These are phyloP conservation scores for Drosophila macrospina DNA, from an alignment of 2,888 invertebrate species.

Conservation along the genomic window DNA sequence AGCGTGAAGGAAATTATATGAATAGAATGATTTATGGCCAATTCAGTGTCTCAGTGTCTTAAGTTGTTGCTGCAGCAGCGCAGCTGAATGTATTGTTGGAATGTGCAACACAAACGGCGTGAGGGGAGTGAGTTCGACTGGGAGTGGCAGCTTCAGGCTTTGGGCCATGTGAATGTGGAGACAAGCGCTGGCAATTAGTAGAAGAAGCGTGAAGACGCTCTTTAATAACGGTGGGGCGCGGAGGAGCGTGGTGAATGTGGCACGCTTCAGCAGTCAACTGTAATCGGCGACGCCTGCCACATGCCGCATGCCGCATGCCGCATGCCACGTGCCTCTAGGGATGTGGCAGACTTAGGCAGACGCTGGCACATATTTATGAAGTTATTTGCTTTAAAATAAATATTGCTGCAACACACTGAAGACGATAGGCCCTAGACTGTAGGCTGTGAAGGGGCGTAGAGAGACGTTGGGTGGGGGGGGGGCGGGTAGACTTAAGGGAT, in stretches of 20 bases:
- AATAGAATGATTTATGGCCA: conserved; percentile 63
- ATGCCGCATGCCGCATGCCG: conserved; percentile 18
- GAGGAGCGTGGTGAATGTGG: not conserved
- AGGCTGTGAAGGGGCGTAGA: not conserved
- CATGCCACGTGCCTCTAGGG: conserved; percentile 37
- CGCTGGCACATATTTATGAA: conserved; percentile 72
- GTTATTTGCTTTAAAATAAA: conserved; percentile 80
- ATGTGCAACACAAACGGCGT: conserved; percentile 1
- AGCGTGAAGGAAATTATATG: conserved; percentile 60
- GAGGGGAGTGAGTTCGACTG: not conserved
- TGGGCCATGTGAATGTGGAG: conserved; percentile 46
- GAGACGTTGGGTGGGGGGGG: not conserved
- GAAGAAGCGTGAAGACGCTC: conserved; percentile 70
- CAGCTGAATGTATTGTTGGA: not conserved
- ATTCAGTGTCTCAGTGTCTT: conserved; percentile 12
- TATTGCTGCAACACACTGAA: conserved; percentile 39
- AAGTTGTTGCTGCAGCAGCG: conserved; percentile 12
- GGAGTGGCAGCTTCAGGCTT: conserved; percentile 2
- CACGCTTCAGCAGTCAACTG: conserved; percentile 41
- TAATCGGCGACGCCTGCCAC: conserved; percentile 43
- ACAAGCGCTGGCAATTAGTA: conserved; percentile 71
- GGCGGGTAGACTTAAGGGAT: conserved; percentile 64
- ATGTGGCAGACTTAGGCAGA: conserved; percentile 24
- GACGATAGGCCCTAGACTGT: too few relatives aligned
- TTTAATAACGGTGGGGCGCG: conserved; percentile 40